Evolutionary conservation across 2,888 invertebrate species (phyloP).

Genomic region (Synanthedon andrenaeformis): DNA sequence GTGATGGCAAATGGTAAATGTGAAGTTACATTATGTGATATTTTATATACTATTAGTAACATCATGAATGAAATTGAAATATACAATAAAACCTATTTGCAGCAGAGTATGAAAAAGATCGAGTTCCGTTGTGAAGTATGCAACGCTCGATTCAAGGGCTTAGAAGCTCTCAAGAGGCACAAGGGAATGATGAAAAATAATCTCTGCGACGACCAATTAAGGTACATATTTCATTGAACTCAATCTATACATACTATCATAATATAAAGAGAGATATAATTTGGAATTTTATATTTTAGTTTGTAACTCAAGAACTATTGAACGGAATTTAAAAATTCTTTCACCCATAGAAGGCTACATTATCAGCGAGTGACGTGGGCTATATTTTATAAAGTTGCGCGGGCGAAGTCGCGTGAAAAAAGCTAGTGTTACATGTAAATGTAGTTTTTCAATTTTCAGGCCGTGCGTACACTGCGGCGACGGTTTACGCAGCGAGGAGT

Average conservation of each 20-base stretch:
- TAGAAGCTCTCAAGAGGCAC: conserved; percentile 12
- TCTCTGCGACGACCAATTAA: background rate
- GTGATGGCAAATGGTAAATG: too few species aligned
- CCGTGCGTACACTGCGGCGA: conserved; percentile 37
- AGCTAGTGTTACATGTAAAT: conserved; percentile 9
- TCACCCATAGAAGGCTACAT: too few species aligned
- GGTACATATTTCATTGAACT: conserved; percentile 1
- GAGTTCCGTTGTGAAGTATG: conserved; percentile 15
- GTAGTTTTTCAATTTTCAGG: conserved; percentile 13
- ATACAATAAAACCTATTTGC: background rate
- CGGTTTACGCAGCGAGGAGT: conserved; percentile 17
- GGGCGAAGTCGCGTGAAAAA: too few species aligned
- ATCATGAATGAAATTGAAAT: too few species aligned
- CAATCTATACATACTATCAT: conserved; percentile 3
- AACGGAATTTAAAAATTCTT: too few species aligned
- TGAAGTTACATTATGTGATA: too few species aligned
- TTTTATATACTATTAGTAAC: too few species aligned
- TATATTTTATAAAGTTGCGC: too few species aligned
- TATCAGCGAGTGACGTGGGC: too few species aligned
- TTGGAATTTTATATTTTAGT: too few species aligned
- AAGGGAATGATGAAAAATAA: background rate
- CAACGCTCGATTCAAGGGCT: conserved; percentile 17
- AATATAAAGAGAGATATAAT: background rate
- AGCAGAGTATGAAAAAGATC: background rate
- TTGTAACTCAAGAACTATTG: too few species aligned